Percentiles rank a stretch among this genome's conserved stretches.
phyloP scores from a whole-genome alignment of 2,888 invertebrate genomes.

The Meliscaeva auricollis region DNA sequence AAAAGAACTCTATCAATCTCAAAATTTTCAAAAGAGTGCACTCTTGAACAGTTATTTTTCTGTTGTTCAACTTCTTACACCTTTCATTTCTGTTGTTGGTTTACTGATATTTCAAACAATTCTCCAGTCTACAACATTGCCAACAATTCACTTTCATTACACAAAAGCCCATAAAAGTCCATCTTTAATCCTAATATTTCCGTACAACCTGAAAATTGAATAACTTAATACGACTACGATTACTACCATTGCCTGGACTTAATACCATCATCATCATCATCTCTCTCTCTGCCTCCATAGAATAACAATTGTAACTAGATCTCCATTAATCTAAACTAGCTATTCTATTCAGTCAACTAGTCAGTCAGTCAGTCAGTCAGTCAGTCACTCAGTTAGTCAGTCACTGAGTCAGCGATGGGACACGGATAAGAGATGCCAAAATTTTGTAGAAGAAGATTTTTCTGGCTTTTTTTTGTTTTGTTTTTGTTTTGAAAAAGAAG shows the following conservation, averaged over 20 bases:
- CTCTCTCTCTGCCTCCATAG: too few species aligned
- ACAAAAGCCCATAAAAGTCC: background rate
- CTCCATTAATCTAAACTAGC: constrained; percentile 60
- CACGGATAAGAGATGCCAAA: constrained; percentile 65
- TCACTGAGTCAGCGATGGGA: constrained; percentile 54
- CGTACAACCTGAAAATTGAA: constrained; percentile 32
- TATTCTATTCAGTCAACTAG: constrained; percentile 43
- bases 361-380: constrained; percentile 59
- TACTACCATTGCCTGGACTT: background rate
- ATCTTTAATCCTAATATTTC: constrained; percentile 17
- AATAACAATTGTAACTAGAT: constrained; percentile 44
- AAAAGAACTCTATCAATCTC: too few species aligned
- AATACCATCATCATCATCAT: background rate
- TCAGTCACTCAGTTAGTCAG: constrained; percentile 60
- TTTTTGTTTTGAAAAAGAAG: too few species aligned
- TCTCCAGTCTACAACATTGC: background rate
- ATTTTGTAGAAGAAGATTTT: constrained; percentile 29
- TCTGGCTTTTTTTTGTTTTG: too few species aligned
- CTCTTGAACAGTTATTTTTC: too few species aligned
- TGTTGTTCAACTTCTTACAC: too few species aligned
- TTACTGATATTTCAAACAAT: too few species aligned
- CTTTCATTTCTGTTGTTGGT: too few species aligned
- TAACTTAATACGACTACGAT: constrained; percentile 19
- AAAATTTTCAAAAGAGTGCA: too few species aligned
- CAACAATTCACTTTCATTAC: background rate